These are phyloP conservation scores for Pseudorectes ferrugineus DNA, from an alignment of 2,113 vertebrate genomes.

Conservation along the genomic window DNA sequence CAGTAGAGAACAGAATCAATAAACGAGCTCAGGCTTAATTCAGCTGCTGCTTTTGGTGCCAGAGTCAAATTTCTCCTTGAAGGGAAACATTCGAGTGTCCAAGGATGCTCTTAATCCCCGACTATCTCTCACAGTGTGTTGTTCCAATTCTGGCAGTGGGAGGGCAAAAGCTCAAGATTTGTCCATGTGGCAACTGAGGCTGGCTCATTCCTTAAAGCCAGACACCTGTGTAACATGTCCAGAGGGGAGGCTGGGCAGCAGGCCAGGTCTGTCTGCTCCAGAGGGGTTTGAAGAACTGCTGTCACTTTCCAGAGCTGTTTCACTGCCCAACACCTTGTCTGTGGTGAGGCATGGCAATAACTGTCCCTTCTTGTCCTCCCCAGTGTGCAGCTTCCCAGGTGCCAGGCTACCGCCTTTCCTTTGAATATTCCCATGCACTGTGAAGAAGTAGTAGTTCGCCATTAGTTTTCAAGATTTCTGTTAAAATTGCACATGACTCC, in stretches of 20 bases:
- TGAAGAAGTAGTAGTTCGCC: background rate
- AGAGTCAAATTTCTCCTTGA: background rate
- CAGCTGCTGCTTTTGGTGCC: background rate
- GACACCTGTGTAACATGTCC: background rate
- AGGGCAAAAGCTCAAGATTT: background rate
- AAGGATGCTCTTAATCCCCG: background rate
- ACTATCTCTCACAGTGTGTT: background rate
- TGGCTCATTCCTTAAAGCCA: background rate
- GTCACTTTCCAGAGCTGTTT: background rate
- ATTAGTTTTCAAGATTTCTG: background rate
- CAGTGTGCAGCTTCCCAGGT: background rate
- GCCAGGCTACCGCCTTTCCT: background rate
- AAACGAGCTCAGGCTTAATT: background rate
- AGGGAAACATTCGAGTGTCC: fast-evolving
- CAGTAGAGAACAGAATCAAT: background rate
- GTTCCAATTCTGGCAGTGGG: background rate
- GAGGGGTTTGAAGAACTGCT: background rate
- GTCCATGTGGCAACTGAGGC: background rate
- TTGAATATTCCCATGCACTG: background rate
- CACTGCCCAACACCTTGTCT: background rate
- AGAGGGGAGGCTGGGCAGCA: background rate
- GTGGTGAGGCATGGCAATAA: background rate
- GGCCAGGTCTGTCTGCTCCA: background rate
- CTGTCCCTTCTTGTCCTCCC: background rate
- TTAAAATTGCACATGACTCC: background rate